These are phyloP conservation scores for Ypsolopha sequella DNA, from an alignment of 2,888 invertebrate genomes.

Conservation along the genomic window DNA sequence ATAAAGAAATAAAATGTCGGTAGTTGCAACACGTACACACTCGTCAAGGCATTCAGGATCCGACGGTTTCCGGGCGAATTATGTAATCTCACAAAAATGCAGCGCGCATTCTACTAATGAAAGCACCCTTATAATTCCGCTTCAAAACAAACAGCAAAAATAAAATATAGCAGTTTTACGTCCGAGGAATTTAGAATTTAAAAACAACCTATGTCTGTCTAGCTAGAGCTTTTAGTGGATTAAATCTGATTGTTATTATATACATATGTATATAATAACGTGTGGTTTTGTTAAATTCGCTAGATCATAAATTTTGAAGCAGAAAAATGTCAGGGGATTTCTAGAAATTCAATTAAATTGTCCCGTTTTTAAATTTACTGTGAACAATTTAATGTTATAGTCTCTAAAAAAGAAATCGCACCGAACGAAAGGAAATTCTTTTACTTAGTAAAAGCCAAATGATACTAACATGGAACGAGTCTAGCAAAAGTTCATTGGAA, in stretches of 20 bases:
- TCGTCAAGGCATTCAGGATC: slow-evolving; percentile 16
- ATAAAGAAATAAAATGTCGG: too few species aligned
- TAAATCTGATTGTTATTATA: background rate
- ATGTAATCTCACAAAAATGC: slow-evolving; percentile 41
- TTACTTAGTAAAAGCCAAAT: background rate
- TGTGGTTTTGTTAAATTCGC: too few species aligned
- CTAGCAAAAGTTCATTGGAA: background rate
- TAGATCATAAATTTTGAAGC: background rate
- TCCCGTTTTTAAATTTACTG: slow-evolving; percentile 48
- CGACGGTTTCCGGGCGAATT: slow-evolving; percentile 15
- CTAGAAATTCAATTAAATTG: slow-evolving; percentile 55
- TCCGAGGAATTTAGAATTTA: background rate
- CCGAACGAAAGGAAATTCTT: background rate
- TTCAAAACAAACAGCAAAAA: slow-evolving; percentile 38
- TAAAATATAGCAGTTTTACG: slow-evolving; percentile 50
- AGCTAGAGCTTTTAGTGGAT: background rate
- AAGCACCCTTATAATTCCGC: slow-evolving; percentile 39
- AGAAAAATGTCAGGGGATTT: background rate
- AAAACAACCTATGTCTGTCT: background rate
- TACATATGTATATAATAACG: too few species aligned
- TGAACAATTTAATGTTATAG: slow-evolving; percentile 48
- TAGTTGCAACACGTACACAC: too few species aligned
- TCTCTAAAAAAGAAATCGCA: slow-evolving; percentile 27
- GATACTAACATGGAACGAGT: background rate
- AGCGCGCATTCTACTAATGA: slow-evolving; percentile 50